phyloP scores from a whole-genome alignment of 1,140 invertebrate genomes.

The Venustaconcha ellipsiformis region DNA sequence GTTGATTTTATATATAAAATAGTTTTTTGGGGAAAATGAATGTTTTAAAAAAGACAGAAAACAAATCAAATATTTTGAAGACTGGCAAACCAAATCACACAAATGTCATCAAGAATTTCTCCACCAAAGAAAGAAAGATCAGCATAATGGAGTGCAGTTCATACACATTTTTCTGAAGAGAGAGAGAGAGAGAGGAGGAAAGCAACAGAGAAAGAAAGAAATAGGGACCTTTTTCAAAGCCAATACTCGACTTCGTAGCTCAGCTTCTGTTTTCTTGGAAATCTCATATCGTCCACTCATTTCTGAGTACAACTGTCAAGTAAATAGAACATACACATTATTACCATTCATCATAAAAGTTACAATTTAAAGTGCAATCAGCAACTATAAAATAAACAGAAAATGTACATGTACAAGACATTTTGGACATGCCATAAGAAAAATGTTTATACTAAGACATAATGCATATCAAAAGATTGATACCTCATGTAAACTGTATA shows the following conservation, averaged over 20 bases:
- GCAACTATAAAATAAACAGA: no score
- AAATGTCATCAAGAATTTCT: no score
- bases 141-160: not conserved
- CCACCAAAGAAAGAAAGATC: no score
- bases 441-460: not conserved
- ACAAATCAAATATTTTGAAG: no score
- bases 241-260: constrained; percentile 53
- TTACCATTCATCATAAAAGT: not conserved
- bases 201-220: not conserved
- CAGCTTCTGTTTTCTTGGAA: constrained; percentile 54
- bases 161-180: not conserved
- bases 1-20: no score
- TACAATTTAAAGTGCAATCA: not conserved
- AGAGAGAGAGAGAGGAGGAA: not conserved
- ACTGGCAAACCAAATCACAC: no score
- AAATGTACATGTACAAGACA: not conserved
- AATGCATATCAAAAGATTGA: no score
- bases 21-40: no score
- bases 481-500: not conserved
- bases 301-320: constrained; percentile 60
- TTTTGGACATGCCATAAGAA: not conserved
- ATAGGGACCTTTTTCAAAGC: constrained; percentile 53
- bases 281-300: constrained; percentile 48
- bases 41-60: no score
- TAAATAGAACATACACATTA: constrained; percentile 1